phyloP scores from a whole-genome alignment of 2,113 vertebrate genomes.

The Mesembrinibis cayennensis region DNA sequence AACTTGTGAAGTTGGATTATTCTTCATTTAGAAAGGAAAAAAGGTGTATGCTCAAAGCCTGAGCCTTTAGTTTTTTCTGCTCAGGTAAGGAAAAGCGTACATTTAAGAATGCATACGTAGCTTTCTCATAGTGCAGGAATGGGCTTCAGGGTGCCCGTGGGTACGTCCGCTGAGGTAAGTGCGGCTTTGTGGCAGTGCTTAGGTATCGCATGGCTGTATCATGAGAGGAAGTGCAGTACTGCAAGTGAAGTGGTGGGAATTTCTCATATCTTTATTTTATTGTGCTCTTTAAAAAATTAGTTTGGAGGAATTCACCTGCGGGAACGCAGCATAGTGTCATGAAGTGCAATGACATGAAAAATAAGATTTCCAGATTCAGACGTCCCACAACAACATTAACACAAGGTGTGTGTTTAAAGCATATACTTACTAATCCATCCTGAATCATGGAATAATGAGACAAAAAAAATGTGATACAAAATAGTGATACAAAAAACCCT shows the following conservation, averaged over 20 bases:
- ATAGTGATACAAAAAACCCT: too few species aligned
- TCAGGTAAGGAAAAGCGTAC: not conserved
- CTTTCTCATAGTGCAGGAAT: not conserved
- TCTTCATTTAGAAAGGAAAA: not conserved
- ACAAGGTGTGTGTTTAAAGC: not conserved
- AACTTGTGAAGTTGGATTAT: not conserved
- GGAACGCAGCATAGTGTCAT: not conserved
- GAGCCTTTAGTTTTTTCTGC: not conserved
- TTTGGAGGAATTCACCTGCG: not conserved
- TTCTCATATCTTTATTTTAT: not conserved
- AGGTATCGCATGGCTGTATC: not conserved
- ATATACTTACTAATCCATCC: not conserved
- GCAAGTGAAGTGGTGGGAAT: not conserved
- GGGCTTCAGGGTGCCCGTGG: not conserved
- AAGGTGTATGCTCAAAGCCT: not conserved
- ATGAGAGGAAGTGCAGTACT: not conserved
- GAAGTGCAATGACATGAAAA: not conserved
- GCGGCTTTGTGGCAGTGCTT: not conserved
- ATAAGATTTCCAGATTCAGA: not conserved
- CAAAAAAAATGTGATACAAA: too few species aligned
- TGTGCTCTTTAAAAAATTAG: not conserved
- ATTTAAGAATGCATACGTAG: accelerated
- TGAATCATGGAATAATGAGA: not conserved
- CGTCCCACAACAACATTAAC: not conserved
- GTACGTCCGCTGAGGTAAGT: not conserved